A percentile compares a stretch with the other conserved stretches of the same genome.
phyloP scores from a whole-genome alignment of 2,797 vertebrate genomes.

The Lithobates sylvaticus region DNA sequence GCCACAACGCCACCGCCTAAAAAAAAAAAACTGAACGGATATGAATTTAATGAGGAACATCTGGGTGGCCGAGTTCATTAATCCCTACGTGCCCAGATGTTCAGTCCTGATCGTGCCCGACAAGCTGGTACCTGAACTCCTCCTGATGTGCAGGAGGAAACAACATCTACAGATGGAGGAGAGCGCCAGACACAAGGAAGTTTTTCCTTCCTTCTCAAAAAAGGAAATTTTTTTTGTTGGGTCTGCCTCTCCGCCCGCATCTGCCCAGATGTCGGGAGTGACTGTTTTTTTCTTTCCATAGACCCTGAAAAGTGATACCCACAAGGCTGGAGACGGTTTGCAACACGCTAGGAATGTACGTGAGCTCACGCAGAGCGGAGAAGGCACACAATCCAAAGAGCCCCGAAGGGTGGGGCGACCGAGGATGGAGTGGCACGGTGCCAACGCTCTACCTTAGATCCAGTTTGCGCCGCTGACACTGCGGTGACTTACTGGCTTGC shows the following conservation, averaged over 20 bases:
- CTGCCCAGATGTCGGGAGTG: not conserved
- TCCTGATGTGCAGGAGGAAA: not conserved
- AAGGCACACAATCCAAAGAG: not conserved
- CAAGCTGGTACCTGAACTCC: not conserved
- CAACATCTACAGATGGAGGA: not conserved
- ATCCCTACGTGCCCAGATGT: not conserved
- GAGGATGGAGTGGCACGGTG: not conserved
- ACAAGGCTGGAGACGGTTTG: not conserved
- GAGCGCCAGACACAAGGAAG: no score
- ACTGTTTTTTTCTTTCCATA: not conserved
- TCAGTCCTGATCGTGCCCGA: not conserved
- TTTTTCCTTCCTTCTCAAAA: no score
- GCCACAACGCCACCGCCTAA: not conserved
- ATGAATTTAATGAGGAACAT: not conserved
- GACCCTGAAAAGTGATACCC: conserved; percentile 6
- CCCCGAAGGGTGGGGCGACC: not conserved
- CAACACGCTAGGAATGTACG: conserved; percentile 25
- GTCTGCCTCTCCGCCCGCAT: not conserved
- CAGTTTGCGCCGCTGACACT: conserved; percentile 15
- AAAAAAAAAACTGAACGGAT: not conserved
- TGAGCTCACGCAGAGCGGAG: not conserved
- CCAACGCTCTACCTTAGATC: conserved; percentile 35
- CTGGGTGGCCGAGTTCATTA: not conserved
- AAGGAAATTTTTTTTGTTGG: no score
- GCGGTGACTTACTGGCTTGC: conserved; percentile 35